Percentiles rank a stretch among this genome's conserved stretches.
phyloP scores from a whole-genome alignment of 1,140 invertebrate species.

The Scaptomyza pallida region DNA sequence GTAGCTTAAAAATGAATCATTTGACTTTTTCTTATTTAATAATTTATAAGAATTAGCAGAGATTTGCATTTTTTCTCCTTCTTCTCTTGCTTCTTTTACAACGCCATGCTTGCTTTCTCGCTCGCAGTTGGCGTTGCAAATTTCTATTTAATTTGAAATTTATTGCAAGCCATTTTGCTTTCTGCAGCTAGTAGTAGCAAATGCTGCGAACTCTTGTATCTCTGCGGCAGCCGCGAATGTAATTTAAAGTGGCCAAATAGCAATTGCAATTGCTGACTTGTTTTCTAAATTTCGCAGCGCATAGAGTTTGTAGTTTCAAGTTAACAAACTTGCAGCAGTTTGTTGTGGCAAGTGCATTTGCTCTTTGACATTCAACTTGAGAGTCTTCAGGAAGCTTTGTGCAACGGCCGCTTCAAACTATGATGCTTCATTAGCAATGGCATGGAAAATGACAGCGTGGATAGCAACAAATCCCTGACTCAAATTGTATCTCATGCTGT shows the following conservation, averaged over 20 bases:
- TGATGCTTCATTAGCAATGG: constrained; percentile 65
- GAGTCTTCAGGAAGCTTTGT: constrained; percentile 8
- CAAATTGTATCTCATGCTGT: constrained; percentile 27
- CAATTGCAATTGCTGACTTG: constrained; percentile 46
- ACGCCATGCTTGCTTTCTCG: constrained; percentile 18
- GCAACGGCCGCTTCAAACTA: constrained; percentile 2
- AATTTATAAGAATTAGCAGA: constrained; percentile 83
- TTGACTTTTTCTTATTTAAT: constrained; percentile 83
- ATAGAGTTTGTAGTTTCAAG: constrained; percentile 11
- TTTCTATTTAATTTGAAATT: constrained; percentile 82
- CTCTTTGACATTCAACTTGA: constrained; percentile 20
- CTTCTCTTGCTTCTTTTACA: too few relatives aligned
- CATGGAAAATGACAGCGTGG: constrained; percentile 31
- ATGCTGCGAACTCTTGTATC: constrained; percentile 13
- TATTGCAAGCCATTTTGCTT: constrained; percentile 70
- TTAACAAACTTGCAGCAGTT: constrained; percentile 5
- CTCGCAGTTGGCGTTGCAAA: constrained; percentile 63
- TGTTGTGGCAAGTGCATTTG: constrained; percentile 17
- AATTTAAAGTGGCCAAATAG: constrained; percentile 45
- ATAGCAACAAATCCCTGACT: constrained; percentile 20
- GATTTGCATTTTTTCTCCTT: constrained; percentile 77
- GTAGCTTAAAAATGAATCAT: constrained; percentile 83
- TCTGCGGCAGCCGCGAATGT: constrained; percentile 11
- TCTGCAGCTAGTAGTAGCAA: too few relatives aligned
- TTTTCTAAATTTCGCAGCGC: constrained; percentile 19